Base-by-base conservation (phyloP, 1,140 invertebrate genomes). In the Philotrypesis tridentata region DNA sequence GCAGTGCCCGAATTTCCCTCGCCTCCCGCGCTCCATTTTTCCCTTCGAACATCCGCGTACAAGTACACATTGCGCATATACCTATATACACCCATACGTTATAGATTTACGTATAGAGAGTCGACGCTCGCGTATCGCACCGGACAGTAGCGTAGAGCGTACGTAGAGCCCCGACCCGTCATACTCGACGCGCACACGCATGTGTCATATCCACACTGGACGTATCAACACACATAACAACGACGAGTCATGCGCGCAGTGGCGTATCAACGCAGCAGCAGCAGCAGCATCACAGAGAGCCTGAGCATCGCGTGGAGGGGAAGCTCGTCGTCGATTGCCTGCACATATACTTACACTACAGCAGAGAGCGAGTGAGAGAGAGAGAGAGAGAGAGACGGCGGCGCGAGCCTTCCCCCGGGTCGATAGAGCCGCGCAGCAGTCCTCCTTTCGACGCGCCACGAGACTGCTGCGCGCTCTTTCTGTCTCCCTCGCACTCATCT, bases 341-440 rank as follows among this genome's bases (percentile, higher is more conserved):
- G 76, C 76, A 17, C 23, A n/a, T 67, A 55, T 3, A 33, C 37
- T 3, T 9, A n/a, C n/a, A n/a, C n/a, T n/a, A n/a, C n/a, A n/a
- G n/a, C n/a, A n/a, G n/a, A n/a, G n/a, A n/a, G n/a, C n/a, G n/a
- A n/a, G n/a, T n/a, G n/a, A n/a, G n/a, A n/a, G n/a, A n/a, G n/a
- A n/a, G n/a, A n/a, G n/a, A n/a, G n/a, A n/a, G n/a, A n/a, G n/a
- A n/a, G n/a, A n/a, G n/a, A 37, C 11, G 71, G 23, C 8, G 21
- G 71, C 21, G 25, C 55, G 79, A 60, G 74, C 60, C 25, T 61
- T 72, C 55, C 72, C 75, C 78, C 72, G 78, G 82, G 82, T 83
- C 82, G 82, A 83, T 83, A 83, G 72, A 80, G 65, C 82, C 48
- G 75, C 80, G 74, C 74, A 76, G 68, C 68, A 70, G 75, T 73